Evolutionary conservation across 2,888 invertebrate genomes (phyloP), one percentile per base, ranked within the genome.

Genomic region (Acheta domesticus): DNA sequence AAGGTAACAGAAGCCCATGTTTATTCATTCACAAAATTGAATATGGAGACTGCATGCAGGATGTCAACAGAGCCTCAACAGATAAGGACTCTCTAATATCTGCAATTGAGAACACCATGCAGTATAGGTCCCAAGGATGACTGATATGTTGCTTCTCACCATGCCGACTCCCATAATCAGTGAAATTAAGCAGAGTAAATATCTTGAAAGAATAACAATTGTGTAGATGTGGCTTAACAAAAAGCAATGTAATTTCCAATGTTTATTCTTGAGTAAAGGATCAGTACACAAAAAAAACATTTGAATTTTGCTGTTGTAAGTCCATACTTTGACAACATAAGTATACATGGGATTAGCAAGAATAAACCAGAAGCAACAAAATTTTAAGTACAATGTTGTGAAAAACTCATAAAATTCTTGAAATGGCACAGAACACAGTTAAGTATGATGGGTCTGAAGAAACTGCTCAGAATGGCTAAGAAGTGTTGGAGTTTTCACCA

Each of bases 131-230:
- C 62, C 62, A 62, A 62, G 62, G 62, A 62, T 62, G 62, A 62
- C 62, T 62, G n/a, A 62, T 19, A 62, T 12, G 62, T 62, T 62
- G 62, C 62, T 62, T 62, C 62, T 62, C 62, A 62, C 62, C 62
- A 62, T 62, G 62, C 62, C 14, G 62, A 62, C n/a, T 14, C 14
- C 62, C 62, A 62, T n/a, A 62, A 62, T 62, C 62, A 62, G 62
- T 62, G 62, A 62, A 62, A 62, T 62, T 62, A 62, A 62, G 62
- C 62, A 62, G 62, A 62, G n/a, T 62, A 62, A 62, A n/a, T 62
- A 62, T 62, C 62, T 62, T n/a, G 62, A 62, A 62, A 19, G 62
- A 62, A 62, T 62, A 19, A 62, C 62, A 62, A 62, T 62, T 19
- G 62, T 62, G 62, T 62, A 62, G 14, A 5, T 62, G 62, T 62